phyloP scores from a whole-genome alignment of 2,888 invertebrate genomes.

The Sturmia bella region DNA sequence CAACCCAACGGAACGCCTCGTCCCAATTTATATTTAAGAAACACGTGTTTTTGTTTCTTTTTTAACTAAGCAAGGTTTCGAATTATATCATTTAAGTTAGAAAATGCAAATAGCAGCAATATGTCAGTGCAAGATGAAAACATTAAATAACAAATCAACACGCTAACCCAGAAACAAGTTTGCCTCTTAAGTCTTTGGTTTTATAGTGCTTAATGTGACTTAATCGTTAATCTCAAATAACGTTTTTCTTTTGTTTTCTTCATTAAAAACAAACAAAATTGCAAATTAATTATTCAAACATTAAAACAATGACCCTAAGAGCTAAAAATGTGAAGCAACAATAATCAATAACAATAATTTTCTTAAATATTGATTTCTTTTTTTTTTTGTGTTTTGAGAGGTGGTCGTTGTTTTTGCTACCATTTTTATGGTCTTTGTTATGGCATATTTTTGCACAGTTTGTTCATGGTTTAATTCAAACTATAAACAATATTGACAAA shows the following conservation, averaged over 20 bases:
- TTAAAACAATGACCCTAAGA: slow-evolving; percentile 52
- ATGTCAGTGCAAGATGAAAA: not conserved
- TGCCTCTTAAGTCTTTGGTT: slow-evolving; percentile 75
- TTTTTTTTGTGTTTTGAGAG: slow-evolving; percentile 6
- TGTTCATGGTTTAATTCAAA: slow-evolving; percentile 36
- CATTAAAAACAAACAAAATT: slow-evolving; percentile 15
- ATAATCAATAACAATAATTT: slow-evolving; percentile 46
- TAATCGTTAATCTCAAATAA: not conserved
- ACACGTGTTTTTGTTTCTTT: too few species aligned
- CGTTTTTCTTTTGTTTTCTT: not conserved
- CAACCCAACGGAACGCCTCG: too few species aligned
- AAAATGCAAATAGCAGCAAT: not conserved
- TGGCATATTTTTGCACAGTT: slow-evolving; percentile 16
- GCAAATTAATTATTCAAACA: slow-evolving; percentile 1
- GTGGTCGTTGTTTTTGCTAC: slow-evolving; percentile 36
- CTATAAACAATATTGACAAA: slow-evolving; percentile 53
- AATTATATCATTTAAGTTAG: not conserved
- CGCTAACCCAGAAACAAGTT: slow-evolving; percentile 69
- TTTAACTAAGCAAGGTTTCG: too few species aligned
- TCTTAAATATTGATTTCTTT: slow-evolving; percentile 17
- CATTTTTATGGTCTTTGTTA: slow-evolving; percentile 24
- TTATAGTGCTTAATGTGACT: not conserved
- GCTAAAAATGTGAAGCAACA: not conserved
- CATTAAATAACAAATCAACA: not conserved
- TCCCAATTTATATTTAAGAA: too few species aligned